These are phyloP conservation scores for Leucoma salicis DNA, from an alignment of 2,888 invertebrate species.

Conservation along the genomic window DNA sequence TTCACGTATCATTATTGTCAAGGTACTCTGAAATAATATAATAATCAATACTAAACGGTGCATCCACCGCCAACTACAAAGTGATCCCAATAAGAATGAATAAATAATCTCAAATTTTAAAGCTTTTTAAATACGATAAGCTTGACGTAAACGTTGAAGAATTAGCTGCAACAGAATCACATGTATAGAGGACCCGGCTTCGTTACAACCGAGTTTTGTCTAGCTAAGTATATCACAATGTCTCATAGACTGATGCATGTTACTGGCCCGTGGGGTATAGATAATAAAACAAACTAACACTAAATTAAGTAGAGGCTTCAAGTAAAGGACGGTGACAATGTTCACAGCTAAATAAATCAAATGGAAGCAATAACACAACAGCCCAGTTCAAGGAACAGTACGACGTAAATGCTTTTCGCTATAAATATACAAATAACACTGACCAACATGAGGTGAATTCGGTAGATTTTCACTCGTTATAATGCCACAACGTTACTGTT, in stretches of 20 bases:
- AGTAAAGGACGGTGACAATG: slow-evolving; percentile 74
- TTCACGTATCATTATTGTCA: slow-evolving; percentile 62
- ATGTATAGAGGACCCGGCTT: slow-evolving; percentile 33
- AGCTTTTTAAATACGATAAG: slow-evolving; percentile 72
- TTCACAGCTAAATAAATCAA: slow-evolving; percentile 47
- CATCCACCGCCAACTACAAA: slow-evolving; percentile 44
- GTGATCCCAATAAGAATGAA: slow-evolving; percentile 62
- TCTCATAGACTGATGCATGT: slow-evolving; percentile 73
- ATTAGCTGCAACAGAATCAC: slow-evolving; percentile 57
- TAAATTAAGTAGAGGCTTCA: slow-evolving; percentile 78
- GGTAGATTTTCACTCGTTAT: slow-evolving; percentile 49
- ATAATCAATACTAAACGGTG: slow-evolving; percentile 42
- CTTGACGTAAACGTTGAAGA: slow-evolving; percentile 46
- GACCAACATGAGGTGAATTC: slow-evolving; percentile 72
- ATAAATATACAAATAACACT: slow-evolving; percentile 60
- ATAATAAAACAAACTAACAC: slow-evolving; percentile 69
- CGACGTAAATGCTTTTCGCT: slow-evolving; percentile 70
- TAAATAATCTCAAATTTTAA: slow-evolving; percentile 80
- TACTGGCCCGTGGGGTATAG: slow-evolving; percentile 76
- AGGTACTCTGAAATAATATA: slow-evolving; percentile 42
- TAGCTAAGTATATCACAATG: slow-evolving; percentile 77
- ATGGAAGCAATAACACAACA: slow-evolving; percentile 65
- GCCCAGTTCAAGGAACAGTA: slow-evolving; percentile 47
- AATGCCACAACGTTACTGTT: slow-evolving; percentile 62
- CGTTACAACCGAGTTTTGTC: slow-evolving; percentile 41